Base-by-base conservation (phyloP, 2,797 vertebrate genomes). In the Aldrovandia affinis region DNA sequence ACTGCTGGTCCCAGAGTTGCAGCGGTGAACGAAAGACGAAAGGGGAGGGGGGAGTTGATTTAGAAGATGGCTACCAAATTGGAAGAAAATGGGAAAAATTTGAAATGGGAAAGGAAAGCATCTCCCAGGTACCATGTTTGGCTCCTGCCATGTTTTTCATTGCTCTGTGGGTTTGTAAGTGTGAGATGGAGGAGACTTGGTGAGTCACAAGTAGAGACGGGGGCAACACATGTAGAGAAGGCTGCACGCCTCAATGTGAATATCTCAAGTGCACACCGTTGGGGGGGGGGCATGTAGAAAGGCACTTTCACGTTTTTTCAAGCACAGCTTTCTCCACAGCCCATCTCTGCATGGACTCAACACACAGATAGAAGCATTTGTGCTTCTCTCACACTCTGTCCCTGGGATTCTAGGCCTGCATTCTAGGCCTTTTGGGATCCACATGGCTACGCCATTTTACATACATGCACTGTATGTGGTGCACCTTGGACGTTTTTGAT, bases 221-320 rank as follows among this genome's bases (percentile, higher is more conserved):
- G 78, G 89, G 82, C 86, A 86, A 88, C 88, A 86, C 90, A 88
- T 92, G 78, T 85, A 73, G 81, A 88, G 83, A 57, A 89, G 89
- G 90, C 93, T 89, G 83, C 88, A 57, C 91, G 92, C 89, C 93
- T 93, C 84, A 73, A 81, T 88, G 89, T 25, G 52, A 70, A 25
- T 30, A 55, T 73, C 70, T 77, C n/a, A 39, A 59, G 70, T 30
- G 10, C n/a, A n/a, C 50, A 15, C 3, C n/a, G 15, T n/a, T 1
- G 39, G 12, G 12, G 1, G 14, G 5, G 4, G 8, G 8, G 61
- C 61, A n/a, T 0, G 10, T 6, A 50, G 12, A 50, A 57, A 57
- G 8, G 0, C 3, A 3, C 65, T 70, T 30, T 70, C 65, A 25
- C 25, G 36, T 33, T 15, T 4, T 25, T 10, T 2, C 28, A 15